phyloP scores from a whole-genome alignment of 2,797 vertebrate genomes.

The Sebastes itinus region DNA sequence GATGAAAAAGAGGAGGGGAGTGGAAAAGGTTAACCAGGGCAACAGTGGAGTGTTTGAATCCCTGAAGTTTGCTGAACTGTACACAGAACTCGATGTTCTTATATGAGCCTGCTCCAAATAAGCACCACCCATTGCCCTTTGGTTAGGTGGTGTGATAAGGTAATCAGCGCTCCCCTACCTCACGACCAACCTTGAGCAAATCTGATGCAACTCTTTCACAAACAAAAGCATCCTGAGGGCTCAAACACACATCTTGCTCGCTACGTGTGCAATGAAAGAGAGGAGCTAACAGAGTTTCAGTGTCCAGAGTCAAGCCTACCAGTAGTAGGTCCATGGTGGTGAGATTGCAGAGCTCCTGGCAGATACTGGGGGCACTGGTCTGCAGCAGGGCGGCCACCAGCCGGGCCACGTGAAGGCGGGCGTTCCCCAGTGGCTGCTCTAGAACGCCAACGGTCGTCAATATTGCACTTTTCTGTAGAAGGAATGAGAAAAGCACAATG shows the following conservation, averaged over 20 bases:
- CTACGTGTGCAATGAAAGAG: neutral
- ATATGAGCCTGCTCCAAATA: conserved; percentile 11
- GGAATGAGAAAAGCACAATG: neutral
- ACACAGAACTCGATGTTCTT: neutral
- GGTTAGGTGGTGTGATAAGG: conserved; percentile 17
- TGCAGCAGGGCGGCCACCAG: conserved; percentile 94
- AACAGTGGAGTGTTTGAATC: neutral
- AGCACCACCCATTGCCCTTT: conserved; percentile 24
- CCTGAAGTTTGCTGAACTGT: neutral
- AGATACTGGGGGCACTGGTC: conserved; percentile 89
- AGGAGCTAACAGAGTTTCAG: neutral
- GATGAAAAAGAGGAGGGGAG: too few relatives aligned
- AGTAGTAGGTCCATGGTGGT: conserved; percentile 93
- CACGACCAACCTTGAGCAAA: conserved; percentile 15
- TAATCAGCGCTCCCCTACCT: conserved; percentile 8
- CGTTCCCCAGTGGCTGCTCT: conserved; percentile 95
- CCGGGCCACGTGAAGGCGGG: conserved; percentile 93
- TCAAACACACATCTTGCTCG: neutral
- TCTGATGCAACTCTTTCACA: neutral
- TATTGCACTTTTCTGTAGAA: conserved; percentile 89
- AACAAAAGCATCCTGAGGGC: neutral
- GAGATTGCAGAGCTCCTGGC: conserved; percentile 93
- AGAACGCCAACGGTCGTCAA: conserved; percentile 95
- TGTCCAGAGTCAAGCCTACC: conserved; percentile 76
- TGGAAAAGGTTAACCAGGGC: neutral